These are phyloP conservation scores for Capitella teleta DNA, from an alignment of 1,140 invertebrate genomes.

Conservation along the genomic window DNA sequence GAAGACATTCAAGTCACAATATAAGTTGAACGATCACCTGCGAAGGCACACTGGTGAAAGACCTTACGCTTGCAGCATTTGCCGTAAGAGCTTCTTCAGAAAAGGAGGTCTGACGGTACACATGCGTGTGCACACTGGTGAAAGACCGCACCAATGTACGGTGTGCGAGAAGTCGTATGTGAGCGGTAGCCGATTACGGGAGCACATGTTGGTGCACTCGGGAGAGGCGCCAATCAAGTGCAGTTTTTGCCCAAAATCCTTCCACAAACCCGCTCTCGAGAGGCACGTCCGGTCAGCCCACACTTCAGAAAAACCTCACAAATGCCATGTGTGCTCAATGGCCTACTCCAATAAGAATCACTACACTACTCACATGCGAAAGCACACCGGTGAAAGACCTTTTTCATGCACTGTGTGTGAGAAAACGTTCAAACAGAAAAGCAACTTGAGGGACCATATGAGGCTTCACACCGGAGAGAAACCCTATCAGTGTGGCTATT, in stretches of 20 bases:
- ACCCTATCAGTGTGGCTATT: conserved; percentile 55
- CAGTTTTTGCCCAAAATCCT: conserved; percentile 86
- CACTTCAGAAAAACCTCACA: conserved; percentile 21
- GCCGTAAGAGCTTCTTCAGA: conserved; percentile 37
- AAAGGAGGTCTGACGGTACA: conserved; percentile 50
- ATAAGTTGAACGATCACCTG: conserved; percentile 34
- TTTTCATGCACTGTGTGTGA: conserved; percentile 62
- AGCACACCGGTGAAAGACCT: conserved; percentile 70
- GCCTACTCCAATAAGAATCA: conserved; percentile 82
- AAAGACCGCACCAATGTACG: conserved; percentile 84
- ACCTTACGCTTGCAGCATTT: conserved; percentile 37
- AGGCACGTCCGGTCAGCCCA: conserved; percentile 55
- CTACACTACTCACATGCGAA: conserved; percentile 61
- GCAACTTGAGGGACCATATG: conserved; percentile 49
- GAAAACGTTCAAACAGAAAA: conserved; percentile 29
- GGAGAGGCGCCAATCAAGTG: conserved; percentile 95
- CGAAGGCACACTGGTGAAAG: conserved; percentile 28
- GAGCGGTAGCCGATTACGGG: too few species aligned
- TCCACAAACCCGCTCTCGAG: conserved; percentile 89
- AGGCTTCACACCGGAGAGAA: conserved; percentile 70
- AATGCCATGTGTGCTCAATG: conserved; percentile 69
- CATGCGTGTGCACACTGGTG: conserved; percentile 90
- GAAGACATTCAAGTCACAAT: conserved; percentile 30
- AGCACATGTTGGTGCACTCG: too few species aligned
- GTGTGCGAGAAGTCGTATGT: conserved; percentile 89